Base-by-base conservation (phyloP, 2,113 vertebrate genomes). In the Dasyurus viverrinus region DNA sequence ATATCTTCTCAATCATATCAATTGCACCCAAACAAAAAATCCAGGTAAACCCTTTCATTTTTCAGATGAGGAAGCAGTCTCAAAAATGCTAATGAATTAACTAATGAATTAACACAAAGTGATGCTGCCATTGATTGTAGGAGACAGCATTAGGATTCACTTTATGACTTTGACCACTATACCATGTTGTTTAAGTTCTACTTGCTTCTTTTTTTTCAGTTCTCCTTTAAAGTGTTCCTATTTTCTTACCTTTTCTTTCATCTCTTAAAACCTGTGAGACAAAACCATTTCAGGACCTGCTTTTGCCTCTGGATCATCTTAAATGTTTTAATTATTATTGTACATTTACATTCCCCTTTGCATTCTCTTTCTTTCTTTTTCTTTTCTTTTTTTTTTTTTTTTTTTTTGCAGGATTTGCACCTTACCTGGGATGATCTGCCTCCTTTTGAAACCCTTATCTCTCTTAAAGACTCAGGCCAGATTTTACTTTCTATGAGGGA, bases 51-150 rank as follows among this genome's bases (percentile, higher is more conserved):
- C 4, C 36, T n/a, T 76, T 76, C 14, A 76, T n/a, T 76, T 76
- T 76, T 76, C 68, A 76, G 60, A 36, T 36, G 68, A 76, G 5
- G 68, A 76, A 76, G 36, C 36, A 76, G 5, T 76, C 14, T 76
- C 36, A n/a, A 30, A 7, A 76, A 76, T n/a, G 36, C 19, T n/a
- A 76, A n/a, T n/a, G 30, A 76, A 76, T 76, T 76, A 76, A 76
- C 16, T 36, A 76, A n/a, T 19, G 30, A 76, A 76, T 76, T 76
- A 76, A 76, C 16, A 14, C 36, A n/a, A 60, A 60, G 1, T 76
- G 30, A n/a, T 12, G 19, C 1, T n/a, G 30, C 2, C 1, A 7
- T 3, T 76, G 14, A 5, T 19, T n/a, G 16, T n/a, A 5, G n/a
- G 36, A 76, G 68, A 11, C 36, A 76, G 36, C 16, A n/a, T 16